A percentile compares a stretch with the other conserved stretches of the same genome.
Evolutionary conservation across 2,113 vertebrate genomes (phyloP).

Genomic region (Falcunculus frontatus): DNA sequence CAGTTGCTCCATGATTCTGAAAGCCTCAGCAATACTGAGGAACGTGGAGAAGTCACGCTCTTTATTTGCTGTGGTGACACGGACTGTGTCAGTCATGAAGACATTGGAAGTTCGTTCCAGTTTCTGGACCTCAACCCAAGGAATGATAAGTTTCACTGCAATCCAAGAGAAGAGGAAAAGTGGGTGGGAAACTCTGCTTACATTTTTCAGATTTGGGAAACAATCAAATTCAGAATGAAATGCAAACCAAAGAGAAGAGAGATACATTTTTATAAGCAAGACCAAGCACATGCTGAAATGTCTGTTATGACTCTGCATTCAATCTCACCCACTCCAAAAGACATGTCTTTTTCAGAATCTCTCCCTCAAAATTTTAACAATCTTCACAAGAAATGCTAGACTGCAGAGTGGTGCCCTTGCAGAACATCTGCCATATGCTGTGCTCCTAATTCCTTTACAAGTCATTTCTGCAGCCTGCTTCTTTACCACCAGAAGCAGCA

Average conservation of each 20-base stretch:
- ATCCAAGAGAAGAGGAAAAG: not conserved
- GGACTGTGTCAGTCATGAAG: slow-evolving; percentile 86
- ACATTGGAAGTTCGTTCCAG: slow-evolving; percentile 88
- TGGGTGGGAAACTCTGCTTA: not conserved
- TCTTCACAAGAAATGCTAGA: not conserved
- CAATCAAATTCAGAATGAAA: not conserved
- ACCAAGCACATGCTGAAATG: not conserved
- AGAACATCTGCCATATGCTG: not conserved
- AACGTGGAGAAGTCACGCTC: slow-evolving; percentile 96
- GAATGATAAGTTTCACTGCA: slow-evolving; percentile 89
- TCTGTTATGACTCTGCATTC: not conserved
- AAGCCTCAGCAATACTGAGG: slow-evolving; percentile 84
- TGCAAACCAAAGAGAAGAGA: not conserved
- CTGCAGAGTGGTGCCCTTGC: not conserved
- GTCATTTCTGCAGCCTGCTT: not conserved
- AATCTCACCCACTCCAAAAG: not conserved
- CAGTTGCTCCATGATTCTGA: slow-evolving; percentile 89
- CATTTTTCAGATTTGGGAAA: not conserved
- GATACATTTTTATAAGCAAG: not conserved
- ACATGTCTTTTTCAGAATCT: not conserved
- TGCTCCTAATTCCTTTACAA: not conserved
- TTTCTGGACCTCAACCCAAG: slow-evolving; percentile 91
- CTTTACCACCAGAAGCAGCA: not conserved
- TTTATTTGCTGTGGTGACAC: slow-evolving; percentile 80
- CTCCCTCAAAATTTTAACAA: not conserved